phyloP scores from a whole-genome alignment of 2,797 vertebrate genomes.

The Fistularia tabacaria region DNA sequence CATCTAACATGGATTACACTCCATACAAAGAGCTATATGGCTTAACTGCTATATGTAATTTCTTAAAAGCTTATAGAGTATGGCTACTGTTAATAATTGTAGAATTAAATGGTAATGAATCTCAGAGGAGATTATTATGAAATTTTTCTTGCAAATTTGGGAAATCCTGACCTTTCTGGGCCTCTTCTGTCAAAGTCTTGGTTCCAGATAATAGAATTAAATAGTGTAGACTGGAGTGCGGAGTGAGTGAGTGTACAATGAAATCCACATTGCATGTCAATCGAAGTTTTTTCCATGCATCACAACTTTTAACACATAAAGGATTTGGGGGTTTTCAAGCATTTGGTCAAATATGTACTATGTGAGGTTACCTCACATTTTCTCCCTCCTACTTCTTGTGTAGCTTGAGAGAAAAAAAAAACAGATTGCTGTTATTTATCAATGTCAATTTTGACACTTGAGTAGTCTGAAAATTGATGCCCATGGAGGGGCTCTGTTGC shows the following conservation, averaged over 20 bases:
- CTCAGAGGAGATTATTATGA: constrained; percentile 16
- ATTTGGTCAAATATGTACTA: too few species aligned
- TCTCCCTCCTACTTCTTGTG: constrained; percentile 7
- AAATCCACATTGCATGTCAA: background rate
- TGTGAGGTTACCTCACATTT: constrained; percentile 20
- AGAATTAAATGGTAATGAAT: constrained; percentile 25
- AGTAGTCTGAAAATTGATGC: constrained; percentile 52
- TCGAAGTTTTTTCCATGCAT: background rate
- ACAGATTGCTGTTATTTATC: constrained; percentile 65
- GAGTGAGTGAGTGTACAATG: too few species aligned
- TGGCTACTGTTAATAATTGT: constrained; percentile 5
- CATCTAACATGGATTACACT: too few species aligned
- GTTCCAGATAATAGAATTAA: too few species aligned
- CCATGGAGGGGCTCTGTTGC: constrained; percentile 29
- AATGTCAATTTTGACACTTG: constrained; percentile 61
- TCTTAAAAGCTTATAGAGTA: constrained; percentile 19
- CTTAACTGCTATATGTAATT: constrained; percentile 23
- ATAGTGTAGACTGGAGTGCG: too few species aligned
- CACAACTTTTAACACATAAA: too few species aligned
- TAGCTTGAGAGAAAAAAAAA: constrained; percentile 28
- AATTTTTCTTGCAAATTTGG: constrained; percentile 8
- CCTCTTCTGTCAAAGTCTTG: constrained; percentile 3
- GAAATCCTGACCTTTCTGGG: constrained; percentile 16
- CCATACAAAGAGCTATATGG: too few species aligned
- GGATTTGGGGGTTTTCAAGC: too few species aligned